A percentile compares a stretch with the other conserved stretches of the same genome.
phyloP scores from a whole-genome alignment of 2,888 invertebrate genomes.

The Brenthis hecate region DNA sequence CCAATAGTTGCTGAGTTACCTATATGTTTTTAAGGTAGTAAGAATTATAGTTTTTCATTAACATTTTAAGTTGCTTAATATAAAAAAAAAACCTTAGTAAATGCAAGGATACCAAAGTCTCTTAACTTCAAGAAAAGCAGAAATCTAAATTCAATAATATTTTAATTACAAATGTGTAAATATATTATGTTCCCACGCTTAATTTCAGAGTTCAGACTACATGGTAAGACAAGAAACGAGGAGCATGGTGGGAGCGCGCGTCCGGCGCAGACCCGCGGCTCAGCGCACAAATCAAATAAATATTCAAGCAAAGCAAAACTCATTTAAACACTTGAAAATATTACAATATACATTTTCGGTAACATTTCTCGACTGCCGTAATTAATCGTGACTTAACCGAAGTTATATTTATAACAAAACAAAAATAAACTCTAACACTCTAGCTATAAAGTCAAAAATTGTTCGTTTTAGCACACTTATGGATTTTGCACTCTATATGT shows the following conservation, averaged over 20 bases:
- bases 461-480: background rate
- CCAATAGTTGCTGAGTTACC: too few species aligned
- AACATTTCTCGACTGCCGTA: slow-evolving; percentile 32
- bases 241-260: slow-evolving; percentile 7
- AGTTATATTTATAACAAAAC: background rate
- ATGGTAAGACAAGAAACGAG: slow-evolving; percentile 1
- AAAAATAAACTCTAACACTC: slow-evolving; percentile 14
- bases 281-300: slow-evolving; percentile 19
- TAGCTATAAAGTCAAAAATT: background rate
- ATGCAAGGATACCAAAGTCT: too few species aligned
- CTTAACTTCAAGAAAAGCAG: too few species aligned
- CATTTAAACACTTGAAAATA: slow-evolving; percentile 22
- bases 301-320: slow-evolving; percentile 25
- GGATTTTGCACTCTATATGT: slow-evolving; percentile 2
- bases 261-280: slow-evolving; percentile 1
- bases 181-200: slow-evolving; percentile 16
- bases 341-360: slow-evolving; percentile 26
- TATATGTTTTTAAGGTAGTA: too few species aligned
- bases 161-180: background rate
- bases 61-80: too few species aligned
- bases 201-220: slow-evolving; percentile 1
- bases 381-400: slow-evolving; percentile 38
- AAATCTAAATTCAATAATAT: background rate
- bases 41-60: too few species aligned
- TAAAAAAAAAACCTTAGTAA: too few species aligned